Conservation (phyloP, 1,140 invertebrate genomes). For the Monomorium pharaonis region DNA sequence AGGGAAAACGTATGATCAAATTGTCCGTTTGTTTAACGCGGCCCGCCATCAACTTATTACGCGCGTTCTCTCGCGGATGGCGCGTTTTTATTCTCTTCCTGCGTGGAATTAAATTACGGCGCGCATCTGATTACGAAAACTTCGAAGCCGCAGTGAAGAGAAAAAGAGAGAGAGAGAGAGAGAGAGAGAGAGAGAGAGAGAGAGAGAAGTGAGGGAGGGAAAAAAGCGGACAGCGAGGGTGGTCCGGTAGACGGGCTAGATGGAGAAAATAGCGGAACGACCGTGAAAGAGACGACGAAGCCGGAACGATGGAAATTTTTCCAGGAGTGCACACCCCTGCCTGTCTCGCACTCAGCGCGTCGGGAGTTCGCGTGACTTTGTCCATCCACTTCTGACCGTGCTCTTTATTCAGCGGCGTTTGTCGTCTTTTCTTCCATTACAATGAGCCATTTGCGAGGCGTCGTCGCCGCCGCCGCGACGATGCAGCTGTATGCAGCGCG, state of each 20-base stretch:
- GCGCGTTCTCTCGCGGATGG: conserved; percentile 36
- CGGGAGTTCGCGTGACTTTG: conserved; percentile 53
- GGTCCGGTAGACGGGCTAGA: neutral
- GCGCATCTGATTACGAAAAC: conserved; percentile 60
- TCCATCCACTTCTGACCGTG: conserved; percentile 36
- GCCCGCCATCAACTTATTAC: conserved; percentile 52
- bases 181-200: too few relatives aligned
- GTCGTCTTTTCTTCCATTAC: conserved; percentile 56
- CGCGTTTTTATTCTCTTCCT: conserved; percentile 45
- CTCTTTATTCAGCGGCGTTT: conserved; percentile 50
- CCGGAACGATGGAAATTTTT: conserved; percentile 45
- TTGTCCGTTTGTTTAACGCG: conserved; percentile 50
- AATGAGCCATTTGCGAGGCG: conserved; percentile 52
- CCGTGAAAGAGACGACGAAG: conserved; percentile 17
- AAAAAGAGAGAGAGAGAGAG: neutral
- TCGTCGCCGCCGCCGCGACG: conserved; percentile 15
- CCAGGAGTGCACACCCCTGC: conserved; percentile 25
- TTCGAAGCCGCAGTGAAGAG: neutral
- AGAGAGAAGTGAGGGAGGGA: neutral
- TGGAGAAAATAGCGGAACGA: conserved; percentile 20
- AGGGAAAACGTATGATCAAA: conserved; percentile 43
- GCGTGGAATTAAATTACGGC: conserved; percentile 50
- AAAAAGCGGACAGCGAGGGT: neutral
- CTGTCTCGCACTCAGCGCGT: neutral
- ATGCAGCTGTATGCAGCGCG: conserved; percentile 21